Evolutionary conservation across 92 coral and sea anemone species (phyloP).

Genomic region (Paramuricea clavata): DNA sequence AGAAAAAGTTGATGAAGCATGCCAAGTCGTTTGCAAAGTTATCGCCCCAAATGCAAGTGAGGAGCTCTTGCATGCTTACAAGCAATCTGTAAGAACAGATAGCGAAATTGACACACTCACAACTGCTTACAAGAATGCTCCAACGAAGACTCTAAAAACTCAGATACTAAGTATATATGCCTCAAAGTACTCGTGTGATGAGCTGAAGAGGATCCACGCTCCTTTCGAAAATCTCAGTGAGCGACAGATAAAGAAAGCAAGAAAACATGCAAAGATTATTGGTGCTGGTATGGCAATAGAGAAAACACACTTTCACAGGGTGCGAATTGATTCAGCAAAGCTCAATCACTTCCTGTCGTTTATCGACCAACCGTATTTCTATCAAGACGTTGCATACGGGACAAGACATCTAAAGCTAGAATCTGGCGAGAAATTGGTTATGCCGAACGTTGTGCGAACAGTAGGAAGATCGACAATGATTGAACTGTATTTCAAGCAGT

Average conservation of each 20-base stretch:
- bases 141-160: constrained; percentile 64
- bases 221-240: constrained; percentile 67
- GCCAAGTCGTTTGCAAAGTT: constrained; percentile 71
- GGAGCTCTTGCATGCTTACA: constrained; percentile 66
- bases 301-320: constrained; percentile 56
- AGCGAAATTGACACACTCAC: constrained; percentile 63
- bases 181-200: constrained; percentile 60
- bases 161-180: constrained; percentile 71
- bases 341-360: constrained; percentile 74
- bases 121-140: constrained; percentile 65
- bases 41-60: constrained; percentile 77
- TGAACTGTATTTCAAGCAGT: constrained; percentile 52
- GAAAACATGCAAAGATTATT: constrained; percentile 53
- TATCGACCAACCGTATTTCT: constrained; percentile 71
- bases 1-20: constrained; percentile 75
- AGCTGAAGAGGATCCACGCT: constrained; percentile 67
- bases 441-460: constrained; percentile 49
- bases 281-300: constrained; percentile 72
- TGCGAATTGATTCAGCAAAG: constrained; percentile 63
- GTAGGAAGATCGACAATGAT: constrained; percentile 71
- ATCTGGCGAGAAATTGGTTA: constrained; percentile 43
- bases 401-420: constrained; percentile 47
- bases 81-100: constrained; percentile 26
- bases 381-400: constrained; percentile 80
- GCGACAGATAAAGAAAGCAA: constrained; percentile 72